These are phyloP conservation scores for Caenorhabditis sinica DNA, from an alignment of 2,888 invertebrate species.

Conservation along the genomic window DNA sequence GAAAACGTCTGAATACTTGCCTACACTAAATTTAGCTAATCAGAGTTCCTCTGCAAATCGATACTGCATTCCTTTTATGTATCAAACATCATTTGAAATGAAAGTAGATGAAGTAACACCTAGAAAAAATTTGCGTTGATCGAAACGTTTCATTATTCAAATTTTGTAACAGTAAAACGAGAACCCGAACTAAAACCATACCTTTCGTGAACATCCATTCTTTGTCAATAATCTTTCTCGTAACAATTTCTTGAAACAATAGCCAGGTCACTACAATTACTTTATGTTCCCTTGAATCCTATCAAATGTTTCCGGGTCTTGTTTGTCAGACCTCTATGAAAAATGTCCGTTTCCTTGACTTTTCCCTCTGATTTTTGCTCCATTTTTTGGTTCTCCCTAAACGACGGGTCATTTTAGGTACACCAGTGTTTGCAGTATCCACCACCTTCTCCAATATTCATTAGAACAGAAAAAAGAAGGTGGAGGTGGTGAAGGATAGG, in stretches of 20 bases:
- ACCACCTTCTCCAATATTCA: conserved; percentile 34
- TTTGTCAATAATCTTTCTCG: not conserved
- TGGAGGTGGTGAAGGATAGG: not conserved
- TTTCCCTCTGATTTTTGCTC: conserved; percentile 19
- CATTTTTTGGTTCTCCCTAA: not conserved
- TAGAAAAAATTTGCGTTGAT: no score
- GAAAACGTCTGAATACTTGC: no score
- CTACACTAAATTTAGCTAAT: no score
- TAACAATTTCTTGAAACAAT: not conserved
- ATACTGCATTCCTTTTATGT: no score
- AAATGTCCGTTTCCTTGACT: conserved; percentile 24
- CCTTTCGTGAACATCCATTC: no score
- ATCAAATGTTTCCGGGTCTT: conserved; percentile 33
- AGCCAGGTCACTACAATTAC: conserved; percentile 12
- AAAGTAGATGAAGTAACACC: no score
- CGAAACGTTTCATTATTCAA: no score
- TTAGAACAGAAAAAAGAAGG: conserved; percentile 20
- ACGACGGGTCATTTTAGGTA: conserved; percentile 42
- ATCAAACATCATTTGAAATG: no score
- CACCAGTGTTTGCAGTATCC: conserved; percentile 13
- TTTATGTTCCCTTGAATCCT: conserved; percentile 20
- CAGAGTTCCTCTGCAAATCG: no score
- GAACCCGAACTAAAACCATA: no score
- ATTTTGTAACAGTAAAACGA: no score
- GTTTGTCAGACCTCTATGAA: conserved; percentile 4